Conservation (phyloP, 35 echinoderm and acorn worm species). For the Strongylocentrotus purpuratus region DNA sequence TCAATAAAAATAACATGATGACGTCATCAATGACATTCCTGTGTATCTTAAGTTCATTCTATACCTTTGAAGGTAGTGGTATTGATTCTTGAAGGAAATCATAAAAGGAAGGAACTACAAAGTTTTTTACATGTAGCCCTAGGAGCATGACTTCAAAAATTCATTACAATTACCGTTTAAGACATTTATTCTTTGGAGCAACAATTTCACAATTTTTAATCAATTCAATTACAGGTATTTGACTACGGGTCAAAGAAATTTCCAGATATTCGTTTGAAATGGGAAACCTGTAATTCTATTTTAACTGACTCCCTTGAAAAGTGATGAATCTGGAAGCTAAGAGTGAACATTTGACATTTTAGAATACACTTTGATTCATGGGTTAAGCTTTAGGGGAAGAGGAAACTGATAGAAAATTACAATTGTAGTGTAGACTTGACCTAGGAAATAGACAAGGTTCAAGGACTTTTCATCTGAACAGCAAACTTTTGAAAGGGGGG, state of each 20-base stretch:
- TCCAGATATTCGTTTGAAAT: background rate
- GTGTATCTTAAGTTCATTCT: background rate
- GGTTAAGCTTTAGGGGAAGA: background rate
- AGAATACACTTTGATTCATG: background rate
- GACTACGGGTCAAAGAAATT: background rate
- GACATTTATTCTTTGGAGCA: background rate
- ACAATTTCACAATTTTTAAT: constrained; percentile 5
- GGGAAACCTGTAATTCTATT: background rate
- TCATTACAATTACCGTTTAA: background rate
- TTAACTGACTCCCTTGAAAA: background rate
- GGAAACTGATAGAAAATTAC: too few relatives aligned
- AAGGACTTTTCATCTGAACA: too few relatives aligned
- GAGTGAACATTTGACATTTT: background rate
- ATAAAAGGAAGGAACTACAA: background rate
- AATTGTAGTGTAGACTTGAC: too few relatives aligned
- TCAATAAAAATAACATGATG: background rate
- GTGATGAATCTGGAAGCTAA: background rate
- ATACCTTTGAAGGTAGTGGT: too few relatives aligned
- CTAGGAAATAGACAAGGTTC: too few relatives aligned
- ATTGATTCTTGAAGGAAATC: background rate
- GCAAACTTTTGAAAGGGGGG: too few relatives aligned
- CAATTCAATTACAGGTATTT: background rate
- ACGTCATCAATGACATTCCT: background rate
- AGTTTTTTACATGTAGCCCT: background rate
- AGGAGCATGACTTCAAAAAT: background rate